A percentile compares a stretch with the other conserved stretches of the same genome.
phyloP scores from a whole-genome alignment of 2,888 invertebrate species.

The Seira ritae region DNA sequence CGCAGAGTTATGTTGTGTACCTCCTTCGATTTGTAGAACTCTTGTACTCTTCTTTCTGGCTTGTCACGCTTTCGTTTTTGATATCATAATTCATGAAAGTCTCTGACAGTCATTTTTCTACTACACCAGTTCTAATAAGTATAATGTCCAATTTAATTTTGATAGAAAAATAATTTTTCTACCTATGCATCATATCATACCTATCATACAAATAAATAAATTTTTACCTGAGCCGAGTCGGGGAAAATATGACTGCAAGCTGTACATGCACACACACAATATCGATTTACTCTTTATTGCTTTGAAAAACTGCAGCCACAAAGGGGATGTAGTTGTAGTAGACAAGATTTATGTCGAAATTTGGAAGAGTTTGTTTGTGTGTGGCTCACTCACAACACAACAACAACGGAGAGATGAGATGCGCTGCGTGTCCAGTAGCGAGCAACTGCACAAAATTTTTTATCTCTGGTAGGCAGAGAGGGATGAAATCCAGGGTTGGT shows the following conservation, averaged over 20 bases:
- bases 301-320: slow-evolving; percentile 6
- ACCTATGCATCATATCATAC: too few species aligned
- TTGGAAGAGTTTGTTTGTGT: slow-evolving; percentile 37
- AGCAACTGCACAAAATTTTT: background rate
- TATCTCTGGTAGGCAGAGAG: slow-evolving; percentile 6
- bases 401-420: background rate
- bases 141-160: slow-evolving; percentile 3
- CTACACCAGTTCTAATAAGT: slow-evolving; percentile 19
- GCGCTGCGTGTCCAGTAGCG: slow-evolving; percentile 34
- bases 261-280: background rate
- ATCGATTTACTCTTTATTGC: slow-evolving; percentile 18
- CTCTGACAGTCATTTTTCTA: slow-evolving; percentile 31
- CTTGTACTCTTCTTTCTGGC: slow-evolving; percentile 14
- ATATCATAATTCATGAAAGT: slow-evolving; percentile 60
- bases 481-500: slow-evolving; percentile 25
- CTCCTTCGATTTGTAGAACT: too few species aligned
- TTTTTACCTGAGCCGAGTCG: background rate
- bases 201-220: slow-evolving; percentile 10
- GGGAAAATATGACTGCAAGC: background rate
- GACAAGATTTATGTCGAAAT: slow-evolving; percentile 51
- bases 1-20: background rate
- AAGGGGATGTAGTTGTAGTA: slow-evolving; percentile 6
- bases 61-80: slow-evolving; percentile 59
- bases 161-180: background rate
- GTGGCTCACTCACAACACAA: too few species aligned